A percentile compares a stretch with the other conserved stretches of the same genome.
These are phyloP conservation scores for Gymnopithys bicolor DNA, from an alignment of 2,797 vertebrate genomes.

Conservation along the genomic window DNA sequence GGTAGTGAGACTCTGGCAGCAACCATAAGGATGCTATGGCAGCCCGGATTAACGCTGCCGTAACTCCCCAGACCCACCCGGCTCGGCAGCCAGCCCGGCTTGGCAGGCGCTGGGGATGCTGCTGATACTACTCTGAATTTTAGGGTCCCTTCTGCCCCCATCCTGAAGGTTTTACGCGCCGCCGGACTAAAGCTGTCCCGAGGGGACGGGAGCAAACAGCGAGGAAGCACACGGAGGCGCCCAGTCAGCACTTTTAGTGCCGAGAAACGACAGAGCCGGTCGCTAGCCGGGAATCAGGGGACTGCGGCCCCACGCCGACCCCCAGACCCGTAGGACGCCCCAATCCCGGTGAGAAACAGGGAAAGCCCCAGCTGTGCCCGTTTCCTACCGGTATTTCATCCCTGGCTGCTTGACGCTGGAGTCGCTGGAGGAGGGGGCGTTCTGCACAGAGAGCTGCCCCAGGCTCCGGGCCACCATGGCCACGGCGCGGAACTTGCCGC, in stretches of 20 bases:
- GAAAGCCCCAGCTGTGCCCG: background rate
- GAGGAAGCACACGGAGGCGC: background rate
- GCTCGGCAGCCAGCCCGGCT: background rate
- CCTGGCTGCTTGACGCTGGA: constrained; percentile 85
- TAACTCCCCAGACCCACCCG: background rate
- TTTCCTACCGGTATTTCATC: constrained; percentile 95
- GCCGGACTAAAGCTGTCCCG: background rate
- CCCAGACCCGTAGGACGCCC: background rate
- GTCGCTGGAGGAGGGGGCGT: constrained; percentile 83
- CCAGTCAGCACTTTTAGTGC: constrained; percentile 8
- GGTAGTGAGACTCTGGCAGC: background rate
- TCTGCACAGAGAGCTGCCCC: constrained; percentile 93
- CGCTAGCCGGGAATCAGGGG: background rate
- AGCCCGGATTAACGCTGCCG: background rate
- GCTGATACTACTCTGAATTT: background rate
- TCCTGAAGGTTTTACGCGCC: background rate
- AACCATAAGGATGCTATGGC: background rate
- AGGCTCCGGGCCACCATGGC: constrained; percentile 96
- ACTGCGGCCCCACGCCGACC: background rate
- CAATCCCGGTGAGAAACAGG: background rate
- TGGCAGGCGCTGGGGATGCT: background rate
- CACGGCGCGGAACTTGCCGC: constrained; percentile 91
- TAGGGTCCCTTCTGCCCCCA: background rate
- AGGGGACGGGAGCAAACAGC: background rate
- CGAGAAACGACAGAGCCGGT: background rate